Evolutionary conservation across 2,888 invertebrate species (phyloP), one percentile per base, ranked within the genome.

Genomic region (Eupithecia subfuscata): DNA sequence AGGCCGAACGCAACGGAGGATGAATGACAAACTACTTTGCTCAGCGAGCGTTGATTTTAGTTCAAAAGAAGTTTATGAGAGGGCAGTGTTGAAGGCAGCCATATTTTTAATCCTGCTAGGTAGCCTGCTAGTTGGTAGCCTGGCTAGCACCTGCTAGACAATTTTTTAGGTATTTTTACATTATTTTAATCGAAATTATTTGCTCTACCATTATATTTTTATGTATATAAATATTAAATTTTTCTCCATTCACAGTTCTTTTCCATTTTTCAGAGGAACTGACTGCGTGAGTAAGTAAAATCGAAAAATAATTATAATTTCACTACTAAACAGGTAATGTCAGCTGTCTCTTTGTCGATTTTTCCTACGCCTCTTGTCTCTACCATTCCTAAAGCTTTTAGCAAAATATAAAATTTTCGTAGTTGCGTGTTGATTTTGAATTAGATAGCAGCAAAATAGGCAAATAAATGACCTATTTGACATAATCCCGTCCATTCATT

Each of bases 1-100:
- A 40, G 52, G 64, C 16, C 34, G 6, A 25, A 14, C 34, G 18
- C 64, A 12, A 60, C 14, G 22, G 14, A 25, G 1, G 12, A 60
- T 60, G 1, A 2, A 30, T 12, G 14, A 0, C 0, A 11, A 16
- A 18, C 22, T 34, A 16, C 34, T 64, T 64, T 34, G 18, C 16
- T 16, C 34, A 34, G 64, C 64, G 6, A 8, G 34, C 34, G 30
- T 64, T 34, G 8, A 18, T 60, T 70, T 52, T 22, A 73, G 71
- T 75, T 73, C 69, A 30, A 5, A 30, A 22, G 18, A 22, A 14
- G 67, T 71, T 16, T 0, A 22, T 30, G 1, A 76, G 78, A 76
- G 75, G 78, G 65, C 76, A 34, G 64, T 64, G 16, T 16, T 16
- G 14, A 16, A 16, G 45, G 16, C 45, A 43, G 43, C 3, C 43